Evolutionary conservation across 1,140 invertebrate species (phyloP).

Genomic region (Ceratina japonica): DNA sequence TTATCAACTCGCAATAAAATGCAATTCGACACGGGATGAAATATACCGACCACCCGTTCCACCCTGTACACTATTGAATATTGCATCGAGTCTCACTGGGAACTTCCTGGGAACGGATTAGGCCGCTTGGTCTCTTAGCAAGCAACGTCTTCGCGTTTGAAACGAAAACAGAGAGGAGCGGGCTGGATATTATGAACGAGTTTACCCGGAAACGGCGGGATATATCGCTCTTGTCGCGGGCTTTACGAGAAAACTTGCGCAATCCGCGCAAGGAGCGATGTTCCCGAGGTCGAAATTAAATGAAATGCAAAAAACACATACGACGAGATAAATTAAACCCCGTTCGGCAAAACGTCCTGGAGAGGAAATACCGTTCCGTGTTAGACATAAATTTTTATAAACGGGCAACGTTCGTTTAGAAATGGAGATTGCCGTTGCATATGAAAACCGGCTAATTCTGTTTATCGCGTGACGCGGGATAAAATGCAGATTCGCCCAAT

Average conservation of each 20-base stretch:
- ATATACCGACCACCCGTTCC: neutral
- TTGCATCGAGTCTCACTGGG: slow-evolving; percentile 13
- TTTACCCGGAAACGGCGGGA: slow-evolving; percentile 18
- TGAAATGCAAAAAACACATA: slow-evolving; percentile 12
- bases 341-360: neutral
- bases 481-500: no score
- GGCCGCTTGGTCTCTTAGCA: slow-evolving; percentile 6
- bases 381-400: no score
- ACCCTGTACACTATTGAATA: slow-evolving; percentile 4
- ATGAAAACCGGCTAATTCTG: no score
- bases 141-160: neutral
- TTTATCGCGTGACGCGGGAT: no score
- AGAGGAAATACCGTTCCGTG: neutral
- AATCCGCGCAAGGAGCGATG: slow-evolving; percentile 12
- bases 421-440: no score
- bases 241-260: slow-evolving; percentile 26
- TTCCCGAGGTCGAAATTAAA: slow-evolving; percentile 4
- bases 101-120: slow-evolving; percentile 29
- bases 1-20: slow-evolving; percentile 1
- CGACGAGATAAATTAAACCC: slow-evolving; percentile 16
- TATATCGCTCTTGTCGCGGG: slow-evolving; percentile 6
- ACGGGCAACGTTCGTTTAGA: no score
- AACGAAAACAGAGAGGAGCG: slow-evolving; percentile 26
- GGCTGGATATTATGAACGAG: slow-evolving; percentile 18
- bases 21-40: neutral